Percentiles rank a stretch among this genome's conserved stretches.
phyloP scores from a whole-genome alignment of 2,888 invertebrate species.

The Sinodicranocentrus sp. region DNA sequence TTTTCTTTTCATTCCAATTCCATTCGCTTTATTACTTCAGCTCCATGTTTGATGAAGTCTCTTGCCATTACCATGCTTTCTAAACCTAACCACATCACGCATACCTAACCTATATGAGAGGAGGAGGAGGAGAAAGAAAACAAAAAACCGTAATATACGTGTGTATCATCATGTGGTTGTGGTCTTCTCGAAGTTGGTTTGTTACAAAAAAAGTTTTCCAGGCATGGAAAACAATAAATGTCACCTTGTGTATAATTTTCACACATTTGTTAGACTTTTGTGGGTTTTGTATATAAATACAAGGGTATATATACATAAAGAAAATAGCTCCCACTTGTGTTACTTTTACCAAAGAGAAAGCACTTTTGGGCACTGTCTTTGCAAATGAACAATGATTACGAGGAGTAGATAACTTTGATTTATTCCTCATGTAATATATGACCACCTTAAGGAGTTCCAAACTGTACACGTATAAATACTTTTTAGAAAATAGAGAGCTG shows the following conservation, averaged over 20 bases:
- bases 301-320: background rate
- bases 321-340: too few relatives aligned
- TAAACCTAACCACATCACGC: too few relatives aligned
- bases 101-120: too few relatives aligned
- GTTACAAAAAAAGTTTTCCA: constrained; percentile 16
- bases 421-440: constrained; percentile 40
- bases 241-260: constrained; percentile 65
- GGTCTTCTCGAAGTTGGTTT: constrained; percentile 12
- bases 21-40: too few relatives aligned
- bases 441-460: constrained; percentile 14
- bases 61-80: too few relatives aligned
- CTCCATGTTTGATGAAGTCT: too few relatives aligned
- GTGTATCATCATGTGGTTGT: constrained; percentile 11
- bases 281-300: constrained; percentile 9
- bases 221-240: constrained; percentile 58
- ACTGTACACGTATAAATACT: background rate
- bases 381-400: constrained; percentile 53
- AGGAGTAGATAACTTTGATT: constrained; percentile 64
- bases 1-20: too few relatives aligned
- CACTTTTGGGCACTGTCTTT: background rate
- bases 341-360: constrained; percentile 23
- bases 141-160: background rate
- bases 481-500: background rate
- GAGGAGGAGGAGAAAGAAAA: background rate
- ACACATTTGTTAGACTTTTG: constrained; percentile 53